Percentiles rank a stretch among this genome's conserved stretches.
Conservation (phyloP, 2,113 vertebrate genomes). For the Rissa tridactyla region DNA sequence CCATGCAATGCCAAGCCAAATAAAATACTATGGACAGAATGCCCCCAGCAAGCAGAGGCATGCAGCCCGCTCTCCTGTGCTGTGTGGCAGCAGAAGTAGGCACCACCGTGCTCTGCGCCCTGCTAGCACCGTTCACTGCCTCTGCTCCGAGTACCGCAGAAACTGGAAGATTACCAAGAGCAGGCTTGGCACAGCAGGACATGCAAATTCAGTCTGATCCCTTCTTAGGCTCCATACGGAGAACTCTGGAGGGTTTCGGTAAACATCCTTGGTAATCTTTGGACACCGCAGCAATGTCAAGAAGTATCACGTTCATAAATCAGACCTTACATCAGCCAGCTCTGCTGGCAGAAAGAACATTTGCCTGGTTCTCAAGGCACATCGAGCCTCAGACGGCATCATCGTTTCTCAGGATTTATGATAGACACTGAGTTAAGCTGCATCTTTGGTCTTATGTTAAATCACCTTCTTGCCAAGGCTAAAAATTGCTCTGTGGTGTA, state of each 20-base stretch:
- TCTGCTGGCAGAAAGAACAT: background rate
- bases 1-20: background rate
- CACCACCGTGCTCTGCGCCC: background rate
- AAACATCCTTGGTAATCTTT: background rate
- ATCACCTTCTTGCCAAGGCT: constrained; percentile 50
- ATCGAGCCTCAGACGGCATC: background rate
- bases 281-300: background rate
- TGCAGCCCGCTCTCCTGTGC: fast-evolving
- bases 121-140: background rate
- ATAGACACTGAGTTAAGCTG: background rate
- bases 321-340: constrained; percentile 7
- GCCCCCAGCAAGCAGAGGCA: background rate
- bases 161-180: background rate
- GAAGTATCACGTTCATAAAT: background rate
- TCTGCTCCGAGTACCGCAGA: fast-evolving
- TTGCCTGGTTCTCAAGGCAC: background rate
- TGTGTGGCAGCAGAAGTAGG: fast-evolving
- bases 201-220: background rate
- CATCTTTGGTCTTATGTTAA: background rate
- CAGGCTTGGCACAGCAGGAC: background rate
- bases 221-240: background rate
- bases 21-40: background rate
- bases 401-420: background rate
- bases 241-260: background rate
- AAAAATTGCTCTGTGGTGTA: constrained; percentile 42